A percentile compares a stretch with the other conserved stretches of the same genome.
Conservation (phyloP, 1,140 invertebrate genomes). For the Drosophila orosa region DNA sequence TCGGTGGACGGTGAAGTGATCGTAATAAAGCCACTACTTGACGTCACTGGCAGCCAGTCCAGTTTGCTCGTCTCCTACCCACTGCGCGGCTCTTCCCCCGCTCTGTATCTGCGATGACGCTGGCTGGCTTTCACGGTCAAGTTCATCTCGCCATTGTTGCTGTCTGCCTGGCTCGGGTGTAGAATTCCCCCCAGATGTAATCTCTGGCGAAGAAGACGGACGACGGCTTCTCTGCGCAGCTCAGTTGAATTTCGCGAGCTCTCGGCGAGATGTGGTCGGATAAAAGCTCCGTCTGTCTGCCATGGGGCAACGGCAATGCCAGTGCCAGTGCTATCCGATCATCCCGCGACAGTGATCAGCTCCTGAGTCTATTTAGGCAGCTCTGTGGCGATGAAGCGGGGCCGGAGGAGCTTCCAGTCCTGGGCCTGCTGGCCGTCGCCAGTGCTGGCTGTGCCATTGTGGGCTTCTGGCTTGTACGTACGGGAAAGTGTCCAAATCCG, state of each 20-base stretch:
- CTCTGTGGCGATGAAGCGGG: slow-evolving; percentile 34
- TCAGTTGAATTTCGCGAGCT: slow-evolving; percentile 59
- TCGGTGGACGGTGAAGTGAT: slow-evolving; percentile 38
- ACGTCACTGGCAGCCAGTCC: slow-evolving; percentile 71
- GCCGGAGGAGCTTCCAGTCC: slow-evolving; percentile 62
- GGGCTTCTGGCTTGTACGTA: slow-evolving; percentile 60
- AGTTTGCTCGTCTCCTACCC: slow-evolving; percentile 38
- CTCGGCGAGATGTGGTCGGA: slow-evolving; percentile 54
- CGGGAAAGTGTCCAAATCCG: slow-evolving; percentile 58
- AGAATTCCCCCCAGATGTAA: slow-evolving; percentile 58
- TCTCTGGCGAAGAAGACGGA: slow-evolving; percentile 35
- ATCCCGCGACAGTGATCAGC: slow-evolving; percentile 46
- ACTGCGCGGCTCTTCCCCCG: slow-evolving; percentile 11
- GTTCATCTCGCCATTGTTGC: slow-evolving; percentile 65
- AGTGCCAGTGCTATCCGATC: slow-evolving; percentile 43
- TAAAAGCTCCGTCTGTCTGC: slow-evolving; percentile 49
- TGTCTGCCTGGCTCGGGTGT: slow-evolving; percentile 34
- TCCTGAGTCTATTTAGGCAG: slow-evolving; percentile 54
- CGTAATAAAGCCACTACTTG: slow-evolving; percentile 66
- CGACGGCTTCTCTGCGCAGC: slow-evolving; percentile 7
- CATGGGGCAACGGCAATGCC: slow-evolving; percentile 46
- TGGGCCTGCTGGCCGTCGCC: slow-evolving; percentile 42
- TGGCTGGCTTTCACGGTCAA: slow-evolving; percentile 80
- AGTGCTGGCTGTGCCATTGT: slow-evolving; percentile 31
- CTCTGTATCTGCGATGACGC: slow-evolving; percentile 43